Evolutionary conservation across 2,113 vertebrate species (phyloP), one percentile per base, ranked within the genome.

Genomic region (Erinaceus europaeus): DNA sequence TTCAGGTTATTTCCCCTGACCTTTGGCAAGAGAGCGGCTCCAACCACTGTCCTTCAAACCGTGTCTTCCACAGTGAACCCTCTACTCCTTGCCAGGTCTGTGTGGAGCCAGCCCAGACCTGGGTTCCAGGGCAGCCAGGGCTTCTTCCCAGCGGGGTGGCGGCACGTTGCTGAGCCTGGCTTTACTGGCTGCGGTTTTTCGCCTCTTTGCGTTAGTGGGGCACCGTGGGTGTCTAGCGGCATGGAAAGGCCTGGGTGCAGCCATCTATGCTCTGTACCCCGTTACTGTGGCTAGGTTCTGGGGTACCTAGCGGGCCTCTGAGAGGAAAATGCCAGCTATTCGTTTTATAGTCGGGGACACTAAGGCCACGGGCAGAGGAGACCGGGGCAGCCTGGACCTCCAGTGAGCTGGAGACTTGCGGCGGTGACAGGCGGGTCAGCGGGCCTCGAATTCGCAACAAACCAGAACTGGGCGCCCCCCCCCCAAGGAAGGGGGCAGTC

Each of bases 271-370:
- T n/a, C 36, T 36, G 46, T 25, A 18, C 13, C 42, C 50, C n/a
- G n/a, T 71, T 9, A 87, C 32, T 15, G 15, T 25, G 12, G 42
- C 2, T 0, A n/a, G 13, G 62, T 46, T 23, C 52, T 25, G 12
- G 86, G 55, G 27, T n/a, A 52, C 57, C 0, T 27, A 53, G 59
- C 4, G 0, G 9, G 5, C 7, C 0, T 18, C 0, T 0, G 8
- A 6, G 4, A 74, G 50, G 23, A 13, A 53, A 18, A 81, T 42
- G 53, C 40, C 50, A 55, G 50, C 21, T n/a, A 14, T 61, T 18
- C 4, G 0, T 36, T 79, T 69, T 27, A 21, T 40, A 46, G 15
- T 34, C 17, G 6, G n/a, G 34, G 6, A 21, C 15, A 3, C 34
- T 1, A 21, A 46, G 17, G 68, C n/a, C n/a, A n/a, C n/a, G n/a